Evolutionary conservation across 2,113 vertebrate genomes (phyloP).

Genomic region (Heliornis fulica): DNA sequence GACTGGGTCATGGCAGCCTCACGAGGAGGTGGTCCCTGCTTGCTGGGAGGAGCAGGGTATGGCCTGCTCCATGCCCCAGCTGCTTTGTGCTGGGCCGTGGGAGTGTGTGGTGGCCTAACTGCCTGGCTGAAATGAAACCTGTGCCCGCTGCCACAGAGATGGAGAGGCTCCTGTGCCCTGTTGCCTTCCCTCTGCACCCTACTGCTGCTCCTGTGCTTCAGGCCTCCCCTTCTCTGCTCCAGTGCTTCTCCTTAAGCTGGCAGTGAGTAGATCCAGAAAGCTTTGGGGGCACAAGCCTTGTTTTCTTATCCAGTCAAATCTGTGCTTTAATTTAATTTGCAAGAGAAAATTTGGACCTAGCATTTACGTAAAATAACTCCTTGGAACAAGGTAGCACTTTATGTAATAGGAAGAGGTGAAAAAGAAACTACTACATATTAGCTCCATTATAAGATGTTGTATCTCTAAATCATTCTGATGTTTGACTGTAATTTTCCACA

Average conservation of each 20-base stretch:
- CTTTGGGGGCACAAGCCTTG: accelerated
- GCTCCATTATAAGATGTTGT: background rate
- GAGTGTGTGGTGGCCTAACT: accelerated
- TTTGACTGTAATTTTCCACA: background rate
- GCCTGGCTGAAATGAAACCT: background rate
- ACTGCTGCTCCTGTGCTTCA: accelerated
- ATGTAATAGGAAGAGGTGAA: background rate
- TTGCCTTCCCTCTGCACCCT: background rate
- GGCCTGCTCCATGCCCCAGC: too few relatives aligned
- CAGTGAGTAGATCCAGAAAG: too few relatives aligned
- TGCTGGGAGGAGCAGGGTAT: accelerated
- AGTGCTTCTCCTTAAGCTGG: accelerated
- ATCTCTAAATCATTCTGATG: background rate
- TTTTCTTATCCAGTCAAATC: background rate
- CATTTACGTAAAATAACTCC: background rate
- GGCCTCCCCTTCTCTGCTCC: background rate
- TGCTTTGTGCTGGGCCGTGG: background rate
- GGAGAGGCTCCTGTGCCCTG: accelerated
- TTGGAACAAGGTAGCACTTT: background rate
- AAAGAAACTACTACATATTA: background rate
- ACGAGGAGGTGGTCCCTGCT: accelerated
- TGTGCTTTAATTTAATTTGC: background rate
- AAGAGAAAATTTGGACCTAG: background rate
- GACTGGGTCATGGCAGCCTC: background rate
- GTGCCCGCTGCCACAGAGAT: accelerated